Conservation (phyloP, 2,888 invertebrate species). For the Plutella xylostella region DNA sequence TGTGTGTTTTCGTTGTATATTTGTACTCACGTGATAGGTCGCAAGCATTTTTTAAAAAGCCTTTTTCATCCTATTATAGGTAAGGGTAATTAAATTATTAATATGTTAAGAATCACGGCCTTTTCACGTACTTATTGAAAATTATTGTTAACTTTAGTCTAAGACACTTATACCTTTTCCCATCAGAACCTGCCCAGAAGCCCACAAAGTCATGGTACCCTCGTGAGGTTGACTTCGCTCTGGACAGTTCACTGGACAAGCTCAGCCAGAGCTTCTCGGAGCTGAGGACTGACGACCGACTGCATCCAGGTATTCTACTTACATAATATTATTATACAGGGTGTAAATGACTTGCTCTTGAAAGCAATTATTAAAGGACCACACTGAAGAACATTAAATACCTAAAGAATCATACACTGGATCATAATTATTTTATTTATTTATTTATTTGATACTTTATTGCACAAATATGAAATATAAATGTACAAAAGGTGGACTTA, state of each 20-base stretch:
- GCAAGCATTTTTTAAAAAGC: not conserved
- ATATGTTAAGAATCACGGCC: no score
- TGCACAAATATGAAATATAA: no score
- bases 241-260: constrained; percentile 19
- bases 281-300: constrained; percentile 39
- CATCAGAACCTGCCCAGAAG: not conserved
- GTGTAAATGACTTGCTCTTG: not conserved
- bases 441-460: no score
- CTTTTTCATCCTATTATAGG: not conserved
- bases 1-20: no score
- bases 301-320: constrained; percentile 40
- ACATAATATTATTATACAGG: not conserved
- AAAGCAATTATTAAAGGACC: not conserved
- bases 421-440: not conserved
- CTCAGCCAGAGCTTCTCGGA: constrained; percentile 33
- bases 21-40: not conserved
- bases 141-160: no score
- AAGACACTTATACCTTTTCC: not conserved
- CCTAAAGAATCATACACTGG: not conserved
- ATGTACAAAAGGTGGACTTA: no score
- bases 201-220: constrained; percentile 39
- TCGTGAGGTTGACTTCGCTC: constrained; percentile 29
- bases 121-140: no score
- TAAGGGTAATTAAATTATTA: no score
- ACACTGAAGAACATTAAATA: not conserved